Evolutionary conservation across 2,888 invertebrate species (phyloP).

Genomic region (Terebella lapidaria): DNA sequence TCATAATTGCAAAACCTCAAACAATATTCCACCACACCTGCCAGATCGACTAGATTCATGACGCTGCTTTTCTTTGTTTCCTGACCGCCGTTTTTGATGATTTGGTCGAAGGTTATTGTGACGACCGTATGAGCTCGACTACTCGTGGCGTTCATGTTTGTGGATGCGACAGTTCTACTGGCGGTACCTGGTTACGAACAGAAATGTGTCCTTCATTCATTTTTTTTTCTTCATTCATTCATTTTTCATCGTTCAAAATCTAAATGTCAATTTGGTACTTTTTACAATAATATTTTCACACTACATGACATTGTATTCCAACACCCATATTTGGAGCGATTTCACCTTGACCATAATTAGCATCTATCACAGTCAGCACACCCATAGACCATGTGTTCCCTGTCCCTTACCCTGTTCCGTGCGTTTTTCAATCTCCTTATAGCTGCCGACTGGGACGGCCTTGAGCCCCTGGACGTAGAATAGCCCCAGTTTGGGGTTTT

Average conservation of each 20-base stretch:
- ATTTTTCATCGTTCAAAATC: no score
- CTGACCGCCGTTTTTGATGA: constrained; percentile 37
- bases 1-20: neutral
- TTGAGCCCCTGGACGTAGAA: constrained; percentile 53
- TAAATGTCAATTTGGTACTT: no score
- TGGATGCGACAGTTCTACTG: constrained; percentile 52
- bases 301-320: neutral
- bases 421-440: constrained; percentile 51
- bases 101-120: constrained; percentile 53
- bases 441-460: constrained; percentile 52
- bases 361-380: no score
- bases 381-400: no score
- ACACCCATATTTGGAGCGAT: no score
- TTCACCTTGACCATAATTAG: no score
- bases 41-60: constrained; percentile 54
- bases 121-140: constrained; percentile 54
- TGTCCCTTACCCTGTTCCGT: constrained; percentile 50
- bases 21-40: constrained; percentile 42
- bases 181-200: constrained; percentile 49
- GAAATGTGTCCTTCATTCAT: no score
- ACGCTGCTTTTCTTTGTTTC: constrained; percentile 52
- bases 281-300: neutral
- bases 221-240: no score
- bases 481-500: constrained; percentile 51
- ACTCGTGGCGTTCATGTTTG: constrained; percentile 55